Conservation (phyloP, 2,888 invertebrate species). For the Boloria selene region DNA sequence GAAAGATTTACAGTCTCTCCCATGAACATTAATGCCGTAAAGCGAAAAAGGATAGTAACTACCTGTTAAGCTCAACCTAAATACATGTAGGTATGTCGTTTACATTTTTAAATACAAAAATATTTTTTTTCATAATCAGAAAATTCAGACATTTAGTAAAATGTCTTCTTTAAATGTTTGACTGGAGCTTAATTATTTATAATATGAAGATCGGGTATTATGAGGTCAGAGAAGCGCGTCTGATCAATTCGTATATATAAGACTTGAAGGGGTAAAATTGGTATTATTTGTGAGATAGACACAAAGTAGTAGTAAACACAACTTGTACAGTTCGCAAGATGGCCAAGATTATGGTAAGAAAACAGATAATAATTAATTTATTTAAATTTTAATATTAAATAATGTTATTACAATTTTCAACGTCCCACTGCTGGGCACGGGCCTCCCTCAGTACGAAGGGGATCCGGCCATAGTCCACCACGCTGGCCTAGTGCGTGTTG, state of each 20-base stretch:
- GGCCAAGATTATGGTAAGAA: slow-evolving; percentile 38
- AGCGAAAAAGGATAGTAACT: no score
- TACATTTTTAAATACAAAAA: background rate
- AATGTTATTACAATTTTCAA: no score
- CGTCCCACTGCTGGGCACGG: no score
- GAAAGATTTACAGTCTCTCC: no score
- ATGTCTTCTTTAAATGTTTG: background rate
- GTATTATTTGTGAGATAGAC: slow-evolving; percentile 27
- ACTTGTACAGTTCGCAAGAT: slow-evolving; percentile 16
- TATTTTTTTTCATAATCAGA: background rate
- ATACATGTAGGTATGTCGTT: background rate
- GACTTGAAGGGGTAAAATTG: slow-evolving; percentile 10
- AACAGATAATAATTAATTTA: no score
- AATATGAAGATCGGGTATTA: slow-evolving; percentile 1
- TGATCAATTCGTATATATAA: slow-evolving; percentile 32
- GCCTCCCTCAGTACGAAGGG: no score
- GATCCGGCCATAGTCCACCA: no score
- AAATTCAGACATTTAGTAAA: slow-evolving; percentile 4
- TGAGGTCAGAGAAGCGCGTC: slow-evolving; percentile 21
- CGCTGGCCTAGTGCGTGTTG: no score
- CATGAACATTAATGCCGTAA: no score
- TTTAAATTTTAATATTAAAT: no score
- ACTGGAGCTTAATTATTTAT: slow-evolving; percentile 5
- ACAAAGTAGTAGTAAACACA: slow-evolving; percentile 1
- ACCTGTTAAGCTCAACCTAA: no score